These are phyloP conservation scores for Dicrostonyx torquatus DNA, from an alignment of 2,797 vertebrate genomes.

Conservation along the genomic window DNA sequence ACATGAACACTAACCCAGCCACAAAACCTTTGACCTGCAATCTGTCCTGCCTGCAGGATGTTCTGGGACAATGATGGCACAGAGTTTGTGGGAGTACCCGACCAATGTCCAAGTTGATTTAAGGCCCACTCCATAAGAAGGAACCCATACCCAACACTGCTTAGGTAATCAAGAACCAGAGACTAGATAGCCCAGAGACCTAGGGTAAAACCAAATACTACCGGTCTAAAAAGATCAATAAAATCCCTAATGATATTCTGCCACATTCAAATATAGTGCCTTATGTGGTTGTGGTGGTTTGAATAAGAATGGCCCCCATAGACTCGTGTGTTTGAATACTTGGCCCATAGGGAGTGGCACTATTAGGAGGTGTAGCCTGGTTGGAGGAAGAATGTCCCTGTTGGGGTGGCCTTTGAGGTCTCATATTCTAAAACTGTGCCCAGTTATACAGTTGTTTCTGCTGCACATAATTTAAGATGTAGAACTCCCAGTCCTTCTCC, in stretches of 20 bases:
- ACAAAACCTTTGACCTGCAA: not conserved
- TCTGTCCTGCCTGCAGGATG: not conserved
- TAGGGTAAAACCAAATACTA: not conserved
- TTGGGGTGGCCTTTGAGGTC: not conserved
- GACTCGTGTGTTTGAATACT: not conserved
- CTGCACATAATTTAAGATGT: not conserved
- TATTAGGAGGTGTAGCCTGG: not conserved
- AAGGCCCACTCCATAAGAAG: not conserved
- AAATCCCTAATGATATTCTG: not conserved
- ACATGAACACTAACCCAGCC: not conserved
- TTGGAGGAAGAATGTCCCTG: not conserved
- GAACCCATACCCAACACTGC: not conserved
- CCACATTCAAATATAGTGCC: too few relatives aligned
- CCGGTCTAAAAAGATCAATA: not conserved
- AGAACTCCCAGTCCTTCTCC: not conserved
- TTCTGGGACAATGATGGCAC: not conserved
- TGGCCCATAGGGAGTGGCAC: not conserved
- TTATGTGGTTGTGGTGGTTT: not conserved
- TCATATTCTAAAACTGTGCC: not conserved
- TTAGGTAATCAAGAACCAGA: not conserved
- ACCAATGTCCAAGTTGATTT: not conserved
- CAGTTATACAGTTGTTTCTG: not conserved
- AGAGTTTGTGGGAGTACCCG: not conserved
- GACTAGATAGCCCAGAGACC: not conserved
- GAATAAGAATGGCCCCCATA: not conserved